Base-by-base conservation (phyloP, 2,888 invertebrate genomes). In the Cremastinae sp. region DNA sequence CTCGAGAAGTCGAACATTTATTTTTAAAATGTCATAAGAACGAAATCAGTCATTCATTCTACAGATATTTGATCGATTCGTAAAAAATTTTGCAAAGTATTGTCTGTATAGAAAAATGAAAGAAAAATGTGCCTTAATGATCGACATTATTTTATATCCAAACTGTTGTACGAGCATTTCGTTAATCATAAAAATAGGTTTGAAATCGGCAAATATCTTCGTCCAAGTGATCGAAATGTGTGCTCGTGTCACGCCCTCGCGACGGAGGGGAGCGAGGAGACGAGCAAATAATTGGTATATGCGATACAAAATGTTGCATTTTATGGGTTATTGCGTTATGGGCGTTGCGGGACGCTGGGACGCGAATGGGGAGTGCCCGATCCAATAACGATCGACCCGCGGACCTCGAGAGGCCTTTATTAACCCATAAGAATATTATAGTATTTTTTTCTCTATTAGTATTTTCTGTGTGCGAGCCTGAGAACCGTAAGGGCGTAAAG, bases 271-370 rank as follows among this genome's bases (percentile, higher is more conserved):
- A 79, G 43, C 34, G 12, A 38, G 34, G 61, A 43, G 41, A 47
- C 56, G 59, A 54, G 22, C 61, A 59, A 78, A 81, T 86, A 87
- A 88, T 88, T 86, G 87, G 84, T 83, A 85, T 83, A 86, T 22
- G 73, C 81, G 84, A 85, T 87, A 84, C 86, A 86, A 85, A 88
- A 87, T 86, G 86, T 85, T 85, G 84, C 86, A 85, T 84, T 89
- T 89, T 89, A 89, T 87, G 88, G 87, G 84, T 88, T 88, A 89
- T 89, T 86, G 87, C 83, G 85, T 73, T 76, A 87, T 82, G 86
- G 82, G 79, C 79, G 75, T 79, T 75, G 80, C 80, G 82, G 74
- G 81, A 61, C 71, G 74, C 64, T 47, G 78, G 69, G 77, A 75
- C 66, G 75, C 75, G 70, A 78, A 74, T 61, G 76, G 84, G 88